Base-by-base conservation (phyloP, 2,888 invertebrate species). In the Arctia plantaginis region DNA sequence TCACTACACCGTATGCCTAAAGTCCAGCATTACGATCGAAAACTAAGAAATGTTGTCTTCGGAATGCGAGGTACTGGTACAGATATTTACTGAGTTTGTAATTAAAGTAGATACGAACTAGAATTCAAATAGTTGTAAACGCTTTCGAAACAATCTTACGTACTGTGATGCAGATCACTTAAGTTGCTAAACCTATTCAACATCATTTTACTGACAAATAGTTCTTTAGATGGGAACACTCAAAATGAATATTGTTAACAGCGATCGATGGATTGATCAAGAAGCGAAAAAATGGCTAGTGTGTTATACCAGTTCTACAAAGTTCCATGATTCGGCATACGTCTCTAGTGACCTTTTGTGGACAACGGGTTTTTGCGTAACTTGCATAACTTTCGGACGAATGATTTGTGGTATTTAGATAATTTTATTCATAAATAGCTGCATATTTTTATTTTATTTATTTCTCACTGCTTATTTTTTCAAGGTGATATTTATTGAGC, bases 31-130 rank as follows among this genome's bases (percentile, higher is more conserved):
- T 66, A 33, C 68, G 67, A 67, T 27, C 67, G 39, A 75, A 67
- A 69, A 90, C 77, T 71, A 75, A 89, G 88, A 89, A 84, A 83
- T 82, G 84, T 87, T 89, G 88, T 86, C 86, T 87, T 85, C 79
- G 85, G 85, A 90, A 90, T 92, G 90, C 80, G 78, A 47, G 86
- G 84, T 85, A 89, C 85, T 84, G 85, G 78, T n/a, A n/a, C n/a
- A n/a, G n/a, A n/a, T n/a, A n/a, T 55, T 55, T 78, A 80, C 82
- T 74, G 77, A 80, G 89, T 85, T 85, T 80, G 83, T 91, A 93
- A 93, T 93, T 90, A 90, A 91, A 92, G 91, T 93, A 93, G 90
- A 91, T 91, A 80, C 89, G 88, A 90, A 90, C 90, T 89, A 91
- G 90, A 91, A 92, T 91, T 90, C 86, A 91, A 92, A 92, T 92